A percentile compares a stretch with the other conserved stretches of the same genome.
Evolutionary conservation across 2,113 vertebrate species (phyloP).

Genomic region (Rhynchopsitta pachyrhyncha): DNA sequence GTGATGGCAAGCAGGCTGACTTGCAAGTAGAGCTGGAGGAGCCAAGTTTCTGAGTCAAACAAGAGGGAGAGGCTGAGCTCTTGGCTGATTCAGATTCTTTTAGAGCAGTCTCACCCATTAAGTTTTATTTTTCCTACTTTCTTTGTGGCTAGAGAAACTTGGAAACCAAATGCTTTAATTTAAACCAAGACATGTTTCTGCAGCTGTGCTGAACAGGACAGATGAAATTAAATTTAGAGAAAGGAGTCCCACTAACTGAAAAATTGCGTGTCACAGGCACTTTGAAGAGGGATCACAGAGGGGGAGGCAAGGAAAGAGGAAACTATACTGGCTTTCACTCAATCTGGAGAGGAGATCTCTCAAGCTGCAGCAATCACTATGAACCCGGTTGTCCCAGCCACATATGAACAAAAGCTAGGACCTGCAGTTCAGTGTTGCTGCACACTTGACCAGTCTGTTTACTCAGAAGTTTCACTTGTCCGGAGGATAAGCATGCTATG

Average conservation of each 20-base stretch:
- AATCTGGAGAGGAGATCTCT: not conserved
- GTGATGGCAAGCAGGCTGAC: not conserved
- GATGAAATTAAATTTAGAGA: not conserved
- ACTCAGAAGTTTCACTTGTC: not conserved
- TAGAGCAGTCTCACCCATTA: not conserved
- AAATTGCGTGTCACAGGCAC: accelerated
- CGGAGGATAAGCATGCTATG: not conserved
- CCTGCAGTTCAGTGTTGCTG: not conserved
- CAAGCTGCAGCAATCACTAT: not conserved
- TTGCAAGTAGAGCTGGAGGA: not conserved
- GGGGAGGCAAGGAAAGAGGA: not conserved
- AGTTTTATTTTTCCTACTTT: not conserved
- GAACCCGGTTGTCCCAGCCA: not conserved
- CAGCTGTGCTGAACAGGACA: not conserved
- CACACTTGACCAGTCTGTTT: accelerated
- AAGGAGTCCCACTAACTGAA: not conserved
- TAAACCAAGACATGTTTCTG: not conserved
- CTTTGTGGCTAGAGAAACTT: not conserved
- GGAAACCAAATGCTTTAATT: not conserved
- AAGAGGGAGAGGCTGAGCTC: constrained; percentile 14
- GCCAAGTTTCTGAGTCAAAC: constrained; percentile 12
- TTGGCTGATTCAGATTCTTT: not conserved
- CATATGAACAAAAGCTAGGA: not conserved
- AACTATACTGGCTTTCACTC: not conserved
- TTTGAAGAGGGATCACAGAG: not conserved